Evolutionary conservation across 2,113 vertebrate species (phyloP), one percentile per base, ranked within the genome.

Genomic region (Trogon melanurus): DNA sequence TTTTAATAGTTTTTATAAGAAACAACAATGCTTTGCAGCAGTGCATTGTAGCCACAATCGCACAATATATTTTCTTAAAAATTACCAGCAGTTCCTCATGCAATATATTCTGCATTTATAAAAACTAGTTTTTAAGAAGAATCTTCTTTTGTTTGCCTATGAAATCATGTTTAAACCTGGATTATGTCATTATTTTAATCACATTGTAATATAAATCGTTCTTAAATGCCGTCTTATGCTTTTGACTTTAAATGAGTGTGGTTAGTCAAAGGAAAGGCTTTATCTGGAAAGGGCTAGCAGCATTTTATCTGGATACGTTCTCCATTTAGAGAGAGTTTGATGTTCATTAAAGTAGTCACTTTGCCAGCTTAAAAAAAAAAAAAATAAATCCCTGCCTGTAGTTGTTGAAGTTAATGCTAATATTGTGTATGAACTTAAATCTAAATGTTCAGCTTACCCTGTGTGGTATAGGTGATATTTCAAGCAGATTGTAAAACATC

Each of bases 61-160:
- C 98, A 98, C 98, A 98, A 98, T 98, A 98, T 98, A 99, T 98
- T 98, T 98, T 98, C 98, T 98, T 98, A 98, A 98, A 96, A 97
- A 96, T 98, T 98, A 98, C 98, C 98, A 99, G 98, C 98, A 98
- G 98, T 98, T 98, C 98, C 96, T 98, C 98, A 98, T 98, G 98
- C 98, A 98, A 98, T 98, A 98, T 98, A 98, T 98, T 97, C 98
- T 98, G 97, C 97, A 88, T 99, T 99, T 99, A 99, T 98, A 99
- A 98, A 95, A 98, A 98, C 95, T 99, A 99, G 98, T 99, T 99
- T 99, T 98, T 98, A 99, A 98, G 97, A 95, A 97, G 73, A 96
- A 90, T 79, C 80, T 86, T 69, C 97, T 93, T 93, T 92, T 88
- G 89, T 97, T 98, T 97, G 98, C 97, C 98, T 98, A 97, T 97